phyloP scores from a whole-genome alignment of 2,888 invertebrate genomes.

The Minunthozetes semirufus region DNA sequence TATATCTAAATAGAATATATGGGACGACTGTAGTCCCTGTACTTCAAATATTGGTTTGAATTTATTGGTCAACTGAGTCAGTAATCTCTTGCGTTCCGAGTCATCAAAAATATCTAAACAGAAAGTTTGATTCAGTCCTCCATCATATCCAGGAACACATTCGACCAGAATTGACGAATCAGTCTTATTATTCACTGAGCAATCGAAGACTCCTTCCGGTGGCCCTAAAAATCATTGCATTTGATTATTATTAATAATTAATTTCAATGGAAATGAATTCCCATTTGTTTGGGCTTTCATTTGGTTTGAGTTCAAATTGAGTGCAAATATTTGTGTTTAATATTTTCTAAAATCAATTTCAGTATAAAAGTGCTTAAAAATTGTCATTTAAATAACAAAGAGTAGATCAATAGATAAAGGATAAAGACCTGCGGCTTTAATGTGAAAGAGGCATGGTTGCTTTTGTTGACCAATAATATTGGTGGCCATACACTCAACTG shows the following conservation, averaged over 20 bases:
- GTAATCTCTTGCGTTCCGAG: conserved; percentile 24
- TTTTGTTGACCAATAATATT: conserved; percentile 17
- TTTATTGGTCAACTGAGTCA: conserved; percentile 25
- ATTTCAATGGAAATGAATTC: no score
- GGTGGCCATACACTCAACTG: conserved; percentile 2
- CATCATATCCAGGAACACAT: conserved; percentile 10
- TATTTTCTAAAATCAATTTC: no score
- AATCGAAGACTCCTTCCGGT: not conserved
- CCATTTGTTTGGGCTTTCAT: no score
- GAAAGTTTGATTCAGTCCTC: conserved; percentile 18
- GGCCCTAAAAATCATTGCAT: not conserved
- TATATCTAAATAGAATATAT: conserved; percentile 20
- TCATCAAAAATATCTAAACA: conserved; percentile 17
- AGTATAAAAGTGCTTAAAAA: no score
- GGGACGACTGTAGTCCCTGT: not conserved
- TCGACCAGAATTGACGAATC: conserved; percentile 11
- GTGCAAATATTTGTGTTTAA: no score
- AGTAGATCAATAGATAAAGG: not conserved
- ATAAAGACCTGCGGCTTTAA: conserved; percentile 21
- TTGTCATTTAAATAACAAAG: not conserved
- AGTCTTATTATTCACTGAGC: not conserved
- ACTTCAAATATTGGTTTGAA: not conserved
- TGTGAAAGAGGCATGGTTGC: conserved; percentile 4
- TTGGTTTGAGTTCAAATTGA: no score
- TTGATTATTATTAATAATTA: not conserved